Base-by-base conservation (phyloP, 2,113 vertebrate species). In the Capra hircus region DNA sequence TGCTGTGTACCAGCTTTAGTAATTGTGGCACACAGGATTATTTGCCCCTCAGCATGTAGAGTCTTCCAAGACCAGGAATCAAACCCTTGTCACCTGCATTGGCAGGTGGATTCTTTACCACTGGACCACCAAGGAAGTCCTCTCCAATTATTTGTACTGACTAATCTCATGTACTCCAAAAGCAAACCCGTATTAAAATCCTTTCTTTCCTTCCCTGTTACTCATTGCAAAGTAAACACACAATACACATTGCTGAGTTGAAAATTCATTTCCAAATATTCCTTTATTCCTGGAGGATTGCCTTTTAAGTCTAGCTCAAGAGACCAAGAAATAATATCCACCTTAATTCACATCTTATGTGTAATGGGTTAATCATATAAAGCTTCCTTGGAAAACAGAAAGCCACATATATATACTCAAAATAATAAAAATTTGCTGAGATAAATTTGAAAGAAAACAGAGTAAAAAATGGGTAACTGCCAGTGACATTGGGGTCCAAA, bases 181-280 rank as follows among this genome's bases (percentile, higher is more conserved):
- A 62, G 8, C 3, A 92, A 81, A 25, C 45, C 15, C 7, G 0
- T 57, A 62, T 95, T 81, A 80, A 30, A 78, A 74, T 57, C 27
- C 40, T 87, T 59, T 57, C 45, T n/a, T 90, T 48, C 30, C 60
- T 53, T 45, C 53, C 62, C 27, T 45, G 80, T 62, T 80, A 12
- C 45, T 62, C 80, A 87, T 33, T 52, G 9, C n/a, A 95, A 97
- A 89, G 43, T 89, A 89, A 96, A 93, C 11, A 64, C 80, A 12
- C 5, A 33, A 74, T 4, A 40, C 9, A 40, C 45, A 88, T 52
- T 78, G n/a, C 33, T 90, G 48, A 87, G 45, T 78, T 94, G 43
- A 91, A 94, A 84, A 30, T 92, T 86, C n/a, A 83, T 87, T 89
- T 97, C 30, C 53, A 81, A 93, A 89, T 88, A 95, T 59, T 77